Evolutionary conservation across 1,140 invertebrate genomes (phyloP).

Genomic region (Phthorimaea operculella): DNA sequence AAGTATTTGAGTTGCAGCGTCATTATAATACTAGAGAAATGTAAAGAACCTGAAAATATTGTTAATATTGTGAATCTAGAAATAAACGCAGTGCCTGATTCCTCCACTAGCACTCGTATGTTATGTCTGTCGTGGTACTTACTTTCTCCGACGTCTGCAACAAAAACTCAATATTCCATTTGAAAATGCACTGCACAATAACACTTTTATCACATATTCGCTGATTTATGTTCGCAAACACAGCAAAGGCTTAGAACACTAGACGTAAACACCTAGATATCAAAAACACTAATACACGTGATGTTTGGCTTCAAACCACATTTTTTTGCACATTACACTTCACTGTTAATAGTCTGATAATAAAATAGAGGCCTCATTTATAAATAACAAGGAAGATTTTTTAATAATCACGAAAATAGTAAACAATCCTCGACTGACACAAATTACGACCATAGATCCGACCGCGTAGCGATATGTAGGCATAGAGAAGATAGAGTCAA

Average conservation of each 20-base stretch:
- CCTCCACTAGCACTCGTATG: background rate
- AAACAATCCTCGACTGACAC: slow-evolving; percentile 62
- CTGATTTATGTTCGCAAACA: slow-evolving; percentile 40
- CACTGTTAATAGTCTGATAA: slow-evolving; percentile 14
- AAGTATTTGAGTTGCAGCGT: too few species aligned
- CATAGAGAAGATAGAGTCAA: slow-evolving; percentile 9
- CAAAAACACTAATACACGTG: slow-evolving; percentile 9
- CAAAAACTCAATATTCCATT: background rate
- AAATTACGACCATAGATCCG: slow-evolving; percentile 60
- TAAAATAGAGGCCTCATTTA: slow-evolving; percentile 14
- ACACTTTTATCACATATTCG: slow-evolving; percentile 24
- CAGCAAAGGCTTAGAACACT: slow-evolving; percentile 12
- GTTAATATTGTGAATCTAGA: background rate
- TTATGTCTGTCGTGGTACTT: slow-evolving; percentile 5
- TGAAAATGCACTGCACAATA: slow-evolving; percentile 7
- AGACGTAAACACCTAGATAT: slow-evolving; percentile 55
- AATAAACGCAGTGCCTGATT: background rate
- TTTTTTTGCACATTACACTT: background rate
- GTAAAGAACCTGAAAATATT: too few species aligned
- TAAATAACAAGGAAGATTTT: slow-evolving; percentile 20
- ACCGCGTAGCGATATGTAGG: slow-evolving; percentile 39
- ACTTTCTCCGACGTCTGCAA: background rate
- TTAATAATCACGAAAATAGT: slow-evolving; percentile 51
- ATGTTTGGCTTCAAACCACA: background rate
- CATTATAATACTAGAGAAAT: too few species aligned